Evolutionary conservation across 1,140 invertebrate genomes (phyloP), one percentile per base, ranked within the genome.

Genomic region (Neodiprion virginianus): DNA sequence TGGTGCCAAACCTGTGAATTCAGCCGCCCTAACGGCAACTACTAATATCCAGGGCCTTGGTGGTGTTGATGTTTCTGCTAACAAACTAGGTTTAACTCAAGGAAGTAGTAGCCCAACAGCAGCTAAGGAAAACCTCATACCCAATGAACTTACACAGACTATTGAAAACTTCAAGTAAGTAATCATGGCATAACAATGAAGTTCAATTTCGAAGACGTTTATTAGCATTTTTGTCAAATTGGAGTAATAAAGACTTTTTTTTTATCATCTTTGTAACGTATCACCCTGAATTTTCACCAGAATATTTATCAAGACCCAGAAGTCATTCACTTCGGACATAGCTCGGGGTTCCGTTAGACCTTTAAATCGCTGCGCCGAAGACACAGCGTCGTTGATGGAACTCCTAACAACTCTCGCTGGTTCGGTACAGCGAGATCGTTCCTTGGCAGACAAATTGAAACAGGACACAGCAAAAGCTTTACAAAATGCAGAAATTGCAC

Each of bases 271-370:
- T 75, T 73, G 47, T 83, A 21, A 89, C 92, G 0, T 40, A 40
- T 40, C 5, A 40, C 28, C 28, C 28, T 69, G 90, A 92, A 74
- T 70, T 53, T 72, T 88, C 40, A 91, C 90, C 77, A 97, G 96
- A 80, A 92, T 93, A 72, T 93, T 94, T 88, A 93, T 96, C 0
- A 96, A 96, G 88, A 92, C 93, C 72, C 95, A 96, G 83, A 97
- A 97, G 86, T 89, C 90, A 0, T 88, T 95, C 9, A 93, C 94
- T 77, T 96, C 96, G 1, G 95, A 96, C 79, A 93, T 97, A 71
- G 93, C 95, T 72, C 88, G 95, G 70, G 90, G 92, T 61, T 93
- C 93, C 4, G 91, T 91, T 12, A 92, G 94, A 81, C 91, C 93
- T 1, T 86, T 95, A 75, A 89, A 91, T 75, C 92, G 94, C 76